Conservation (phyloP, 2,888 invertebrate species). For the Ecdyonurus torrentis region DNA sequence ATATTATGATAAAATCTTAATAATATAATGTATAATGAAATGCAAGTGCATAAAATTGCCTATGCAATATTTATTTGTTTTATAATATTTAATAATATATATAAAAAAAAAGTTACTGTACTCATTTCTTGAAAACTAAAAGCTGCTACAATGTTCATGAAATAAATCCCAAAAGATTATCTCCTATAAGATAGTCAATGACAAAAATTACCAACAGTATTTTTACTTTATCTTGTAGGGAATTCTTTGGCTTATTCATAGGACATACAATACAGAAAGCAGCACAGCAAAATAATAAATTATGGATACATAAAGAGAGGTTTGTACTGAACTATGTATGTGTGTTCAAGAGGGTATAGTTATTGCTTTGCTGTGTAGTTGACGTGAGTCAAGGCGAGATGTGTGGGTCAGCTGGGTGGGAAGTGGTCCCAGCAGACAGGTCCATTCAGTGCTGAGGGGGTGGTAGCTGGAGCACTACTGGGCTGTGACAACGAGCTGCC, state of each 20-base stretch:
- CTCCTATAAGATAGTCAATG: background rate
- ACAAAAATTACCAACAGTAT: background rate
- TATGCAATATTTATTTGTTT: no score
- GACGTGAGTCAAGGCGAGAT: no score
- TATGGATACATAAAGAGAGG: background rate
- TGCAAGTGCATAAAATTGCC: background rate
- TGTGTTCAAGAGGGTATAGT: background rate
- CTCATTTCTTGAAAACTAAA: no score
- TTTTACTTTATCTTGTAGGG: background rate
- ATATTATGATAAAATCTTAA: no score
- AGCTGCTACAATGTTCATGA: background rate
- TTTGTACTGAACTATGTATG: background rate
- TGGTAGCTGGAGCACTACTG: constrained; percentile 3
- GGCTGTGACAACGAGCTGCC: constrained; percentile 14
- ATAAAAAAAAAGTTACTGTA: background rate
- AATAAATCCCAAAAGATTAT: background rate
- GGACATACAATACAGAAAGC: background rate
- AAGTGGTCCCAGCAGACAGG: constrained; percentile 17
- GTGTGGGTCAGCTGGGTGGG: constrained; percentile 13
- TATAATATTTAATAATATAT: no score
- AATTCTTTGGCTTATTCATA: background rate
- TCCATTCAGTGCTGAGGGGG: constrained; percentile 13
- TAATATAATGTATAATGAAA: no score
- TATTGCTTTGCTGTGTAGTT: constrained; percentile 1
- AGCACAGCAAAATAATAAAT: background rate